A percentile compares a stretch with the other conserved stretches of the same genome.
Conservation (phyloP, 1,140 invertebrate genomes). For the Penaeus indicus region DNA sequence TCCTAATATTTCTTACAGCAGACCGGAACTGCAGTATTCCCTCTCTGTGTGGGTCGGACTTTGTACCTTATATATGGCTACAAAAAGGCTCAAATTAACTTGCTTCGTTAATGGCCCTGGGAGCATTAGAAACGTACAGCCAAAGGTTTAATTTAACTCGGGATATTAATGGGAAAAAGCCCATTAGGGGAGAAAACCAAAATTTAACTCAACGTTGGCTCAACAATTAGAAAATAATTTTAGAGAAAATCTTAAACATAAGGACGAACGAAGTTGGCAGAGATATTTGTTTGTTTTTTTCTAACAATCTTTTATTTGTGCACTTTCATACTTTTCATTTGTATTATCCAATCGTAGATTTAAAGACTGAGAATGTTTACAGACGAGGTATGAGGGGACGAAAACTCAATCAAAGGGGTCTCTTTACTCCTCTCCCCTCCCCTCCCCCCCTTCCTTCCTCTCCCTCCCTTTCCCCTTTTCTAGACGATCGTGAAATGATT, state of each 20-base stretch:
- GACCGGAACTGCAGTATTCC: constrained; percentile 39
- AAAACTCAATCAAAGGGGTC: too few species aligned
- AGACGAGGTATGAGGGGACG: too few species aligned
- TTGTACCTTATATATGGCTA: neutral
- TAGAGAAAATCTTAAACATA: too few species aligned
- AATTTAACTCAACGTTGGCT: neutral
- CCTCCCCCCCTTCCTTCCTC: neutral
- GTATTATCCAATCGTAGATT: too few species aligned
- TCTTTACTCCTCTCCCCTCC: constrained; percentile 1
- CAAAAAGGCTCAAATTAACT: constrained; percentile 30
- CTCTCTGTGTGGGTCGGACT: constrained; percentile 5
- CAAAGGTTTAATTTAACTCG: constrained; percentile 36
- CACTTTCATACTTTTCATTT: too few species aligned
- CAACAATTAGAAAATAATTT: too few species aligned
- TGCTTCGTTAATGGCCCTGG: constrained; percentile 16
- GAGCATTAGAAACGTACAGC: constrained; percentile 20
- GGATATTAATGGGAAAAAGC: constrained; percentile 34
- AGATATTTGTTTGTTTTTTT: too few species aligned
- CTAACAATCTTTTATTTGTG: too few species aligned
- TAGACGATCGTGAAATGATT: neutral
- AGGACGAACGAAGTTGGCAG: too few species aligned
- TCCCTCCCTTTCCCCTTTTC: neutral
- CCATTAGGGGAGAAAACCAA: constrained; percentile 26
- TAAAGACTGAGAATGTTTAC: too few species aligned
- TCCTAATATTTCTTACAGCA: constrained; percentile 21